Percentiles rank a stretch among this genome's conserved stretches.
Conservation (phyloP, 37 sponge, comb jelly and placozoan species). For the Agelas oroides region DNA sequence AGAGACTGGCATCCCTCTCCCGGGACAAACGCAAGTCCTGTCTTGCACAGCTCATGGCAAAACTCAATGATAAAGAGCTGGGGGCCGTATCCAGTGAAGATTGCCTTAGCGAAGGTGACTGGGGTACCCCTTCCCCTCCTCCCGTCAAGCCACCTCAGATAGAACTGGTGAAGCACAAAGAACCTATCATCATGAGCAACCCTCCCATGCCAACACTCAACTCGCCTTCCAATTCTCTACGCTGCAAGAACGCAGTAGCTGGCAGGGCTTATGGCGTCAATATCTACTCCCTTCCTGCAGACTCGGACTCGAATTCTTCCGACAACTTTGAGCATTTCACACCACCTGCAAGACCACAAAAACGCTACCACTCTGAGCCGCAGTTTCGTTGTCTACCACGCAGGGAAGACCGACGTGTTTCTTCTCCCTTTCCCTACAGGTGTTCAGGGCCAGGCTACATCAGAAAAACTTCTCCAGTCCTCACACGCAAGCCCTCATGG, state of each 20-base stretch:
- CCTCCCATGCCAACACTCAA: no score
- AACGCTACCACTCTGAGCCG: not conserved
- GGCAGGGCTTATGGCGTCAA: not conserved
- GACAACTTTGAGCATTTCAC: constrained; percentile 23
- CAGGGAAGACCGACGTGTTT: not conserved
- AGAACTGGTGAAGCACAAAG: not conserved
- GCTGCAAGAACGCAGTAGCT: no score
- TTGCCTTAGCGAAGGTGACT: not conserved
- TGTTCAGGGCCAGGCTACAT: not conserved
- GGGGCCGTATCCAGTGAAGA: not conserved
- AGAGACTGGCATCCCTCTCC: not conserved
- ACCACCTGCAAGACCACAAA: constrained; percentile 2
- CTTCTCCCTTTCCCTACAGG: not conserved
- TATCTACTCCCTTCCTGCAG: not conserved
- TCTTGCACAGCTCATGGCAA: constrained; percentile 9
- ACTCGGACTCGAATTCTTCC: constrained; percentile 2
- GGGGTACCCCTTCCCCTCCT: not conserved
- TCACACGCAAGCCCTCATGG: not conserved
- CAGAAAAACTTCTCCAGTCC: constrained; percentile 23
- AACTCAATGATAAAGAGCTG: constrained; percentile 12
- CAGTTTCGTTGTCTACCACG: not conserved
- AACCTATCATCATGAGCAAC: not conserved
- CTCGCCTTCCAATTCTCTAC: no score
- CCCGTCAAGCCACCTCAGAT: not conserved
- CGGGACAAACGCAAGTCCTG: not conserved